Evolutionary conservation across 2,888 invertebrate genomes (phyloP), one percentile per base, ranked within the genome.

Genomic region (Drosophila robusta): DNA sequence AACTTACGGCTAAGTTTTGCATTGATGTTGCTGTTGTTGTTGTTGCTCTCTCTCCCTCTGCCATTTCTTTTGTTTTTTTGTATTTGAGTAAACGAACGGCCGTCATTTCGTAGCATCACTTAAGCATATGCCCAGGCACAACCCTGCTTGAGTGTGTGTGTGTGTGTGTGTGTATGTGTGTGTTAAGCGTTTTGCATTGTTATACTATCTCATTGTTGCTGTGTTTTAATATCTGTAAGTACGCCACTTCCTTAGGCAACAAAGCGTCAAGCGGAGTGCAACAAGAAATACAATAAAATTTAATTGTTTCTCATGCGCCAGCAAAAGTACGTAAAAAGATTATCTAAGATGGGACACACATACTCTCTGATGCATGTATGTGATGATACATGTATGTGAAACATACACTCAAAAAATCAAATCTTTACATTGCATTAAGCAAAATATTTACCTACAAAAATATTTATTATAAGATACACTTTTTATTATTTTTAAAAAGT

Each of bases 221-320:
- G 71, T 50, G 46, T 75, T 85, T 86, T 84, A 83, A 89, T 85
- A 87, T 75, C 70, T 80, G 61, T 72, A 79, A 85, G 87, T 85
- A 86, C 69, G 74, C 67, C 73, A 85, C 78, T 80, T 80, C 70
- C 70, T 73, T 50, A 70, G 67, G 44, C 71, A 70, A 66, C 69
- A 67, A 56, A 50, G 45, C 61, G 49, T 36, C 61, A 68, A 47
- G 32, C 41, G 38, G n/a, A n/a, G 11, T 18, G 56, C 16, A 36
- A 34, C 22, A 51, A 29, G 49, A 57, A 46, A 49, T 47, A 45
- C 56, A 69, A 75, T 70, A 67, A 76, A 80, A 84, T 65, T 62
- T 80, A 79, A 84, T 84, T 86, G 84, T 83, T 75, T 70, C 51
- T 63, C 49, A 46, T 66, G 65, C 50, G 54, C 46, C 63, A 61